A percentile compares a stretch with the other conserved stretches of the same genome.
Conservation (phyloP, 2,113 vertebrate species). For the Melanostigma gelatinosum region DNA sequence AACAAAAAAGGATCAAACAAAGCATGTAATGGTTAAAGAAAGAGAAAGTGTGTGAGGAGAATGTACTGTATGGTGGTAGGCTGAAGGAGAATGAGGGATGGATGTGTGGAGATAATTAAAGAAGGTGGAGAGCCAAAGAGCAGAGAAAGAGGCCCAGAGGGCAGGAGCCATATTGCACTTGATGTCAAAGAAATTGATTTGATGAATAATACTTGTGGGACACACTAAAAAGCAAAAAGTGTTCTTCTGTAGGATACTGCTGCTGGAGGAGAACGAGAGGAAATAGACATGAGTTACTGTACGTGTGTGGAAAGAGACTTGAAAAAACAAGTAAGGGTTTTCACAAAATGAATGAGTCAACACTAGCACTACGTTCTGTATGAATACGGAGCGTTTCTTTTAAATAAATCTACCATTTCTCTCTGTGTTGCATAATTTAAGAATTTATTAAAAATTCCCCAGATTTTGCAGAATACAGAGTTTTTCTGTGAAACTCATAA, state of each 20-base stretch:
- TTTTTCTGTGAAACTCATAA: conserved; percentile 5
- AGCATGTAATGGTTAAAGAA: not conserved
- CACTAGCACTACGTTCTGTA: conserved; percentile 10
- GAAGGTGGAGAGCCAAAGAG: conserved; percentile 5
- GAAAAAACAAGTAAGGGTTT: conserved; percentile 31
- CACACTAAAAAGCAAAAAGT: conserved; percentile 33
- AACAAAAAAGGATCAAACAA: not conserved
- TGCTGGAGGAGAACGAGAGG: conserved; percentile 8
- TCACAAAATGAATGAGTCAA: conserved; percentile 36
- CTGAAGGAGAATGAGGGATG: conserved; percentile 7
- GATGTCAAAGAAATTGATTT: conserved; percentile 41
- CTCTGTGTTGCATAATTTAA: not conserved
- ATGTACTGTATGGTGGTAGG: not conserved
- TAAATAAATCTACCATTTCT: conserved; percentile 23
- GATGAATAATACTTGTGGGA: conserved; percentile 36
- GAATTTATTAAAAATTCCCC: conserved; percentile 22
- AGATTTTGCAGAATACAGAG: conserved; percentile 45
- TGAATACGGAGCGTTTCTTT: conserved; percentile 19
- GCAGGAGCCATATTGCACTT: conserved; percentile 19
- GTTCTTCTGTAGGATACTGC: conserved; percentile 11
- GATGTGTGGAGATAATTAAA: conserved; percentile 9
- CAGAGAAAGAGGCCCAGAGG: conserved; percentile 18
- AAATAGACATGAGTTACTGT: not conserved
- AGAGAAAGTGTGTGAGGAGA: not conserved
- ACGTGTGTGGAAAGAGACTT: not conserved